These are phyloP conservation scores for Mimas tiliae DNA, from an alignment of 2,888 invertebrate species.

Conservation along the genomic window DNA sequence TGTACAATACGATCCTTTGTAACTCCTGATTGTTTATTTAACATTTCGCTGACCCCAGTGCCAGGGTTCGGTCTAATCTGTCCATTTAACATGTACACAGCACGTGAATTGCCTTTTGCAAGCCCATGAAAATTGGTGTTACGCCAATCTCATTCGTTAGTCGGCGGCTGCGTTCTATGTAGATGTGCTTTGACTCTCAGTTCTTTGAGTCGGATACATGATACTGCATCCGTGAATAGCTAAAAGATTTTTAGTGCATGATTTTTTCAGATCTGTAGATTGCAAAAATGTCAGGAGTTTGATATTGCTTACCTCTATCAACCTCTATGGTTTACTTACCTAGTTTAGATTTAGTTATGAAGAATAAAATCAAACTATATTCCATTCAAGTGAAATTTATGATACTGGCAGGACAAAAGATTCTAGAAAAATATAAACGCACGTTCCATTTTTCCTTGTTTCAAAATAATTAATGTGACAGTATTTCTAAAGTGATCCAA, in stretches of 20 bases:
- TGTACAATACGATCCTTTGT: neutral
- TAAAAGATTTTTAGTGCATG: no score
- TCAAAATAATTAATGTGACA: neutral
- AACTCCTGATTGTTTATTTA: neutral
- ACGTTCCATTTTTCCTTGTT: neutral
- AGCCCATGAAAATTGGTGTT: conserved; percentile 19
- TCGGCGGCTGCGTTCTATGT: conserved; percentile 12
- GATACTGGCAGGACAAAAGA: no score
- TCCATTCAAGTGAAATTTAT: no score
- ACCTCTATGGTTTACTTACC: no score
- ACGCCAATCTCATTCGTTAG: conserved; percentile 21
- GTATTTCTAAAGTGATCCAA: neutral
- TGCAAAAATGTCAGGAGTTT: no score
- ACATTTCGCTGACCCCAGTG: neutral
- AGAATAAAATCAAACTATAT: no score
- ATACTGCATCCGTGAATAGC: neutral
- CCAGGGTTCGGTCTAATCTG: conserved; percentile 5
- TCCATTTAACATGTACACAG: conserved; percentile 15
- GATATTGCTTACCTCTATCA: no score
- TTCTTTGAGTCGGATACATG: conserved; percentile 8
- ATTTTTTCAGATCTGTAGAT: no score
- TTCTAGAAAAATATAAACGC: neutral
- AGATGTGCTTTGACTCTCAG: conserved; percentile 12
- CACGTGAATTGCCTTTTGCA: conserved; percentile 7
- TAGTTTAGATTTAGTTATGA: no score